These are phyloP conservation scores for Agriopis leucophaearia DNA, from an alignment of 2,888 invertebrate genomes.

Conservation along the genomic window DNA sequence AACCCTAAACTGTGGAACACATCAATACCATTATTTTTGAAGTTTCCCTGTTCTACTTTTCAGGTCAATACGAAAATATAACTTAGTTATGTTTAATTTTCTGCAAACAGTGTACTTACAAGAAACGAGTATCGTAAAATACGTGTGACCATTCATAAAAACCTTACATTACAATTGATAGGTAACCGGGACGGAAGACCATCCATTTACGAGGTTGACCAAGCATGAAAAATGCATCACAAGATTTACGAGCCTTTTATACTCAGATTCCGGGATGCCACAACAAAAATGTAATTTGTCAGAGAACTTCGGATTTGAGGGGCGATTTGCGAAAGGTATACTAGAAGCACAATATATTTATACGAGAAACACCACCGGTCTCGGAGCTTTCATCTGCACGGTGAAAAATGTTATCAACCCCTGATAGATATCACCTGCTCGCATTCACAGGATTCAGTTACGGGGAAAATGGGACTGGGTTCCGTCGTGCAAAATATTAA, in stretches of 20 bases:
- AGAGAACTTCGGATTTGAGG: conserved; percentile 55
- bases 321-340: conserved; percentile 54
- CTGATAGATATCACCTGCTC: conserved; percentile 36
- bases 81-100: background rate
- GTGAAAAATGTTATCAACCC: conserved; percentile 40
- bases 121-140: background rate
- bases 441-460: conserved; percentile 25
- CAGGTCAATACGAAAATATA: background rate
- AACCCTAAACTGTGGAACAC: too few relatives aligned
- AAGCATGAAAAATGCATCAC: conserved; percentile 72
- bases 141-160: conserved; percentile 13
- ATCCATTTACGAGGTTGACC: conserved; percentile 68
- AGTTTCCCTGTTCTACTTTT: too few relatives aligned
- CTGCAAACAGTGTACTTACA: background rate
- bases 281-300: conserved; percentile 71
- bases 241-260: conserved; percentile 69
- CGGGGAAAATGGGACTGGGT: conserved; percentile 1
- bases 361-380: conserved; percentile 30
- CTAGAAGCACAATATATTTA: conserved; percentile 42
- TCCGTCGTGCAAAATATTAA: conserved; percentile 9
- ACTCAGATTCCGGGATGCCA: conserved; percentile 63
- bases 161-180: conserved; percentile 43
- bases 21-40: too few relatives aligned
- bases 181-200: conserved; percentile 47
- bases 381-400: conserved; percentile 37